Evolutionary conservation across 2,888 invertebrate species (phyloP), one percentile per base, ranked within the genome.

Genomic region (Glyphotaelius pellucidus): DNA sequence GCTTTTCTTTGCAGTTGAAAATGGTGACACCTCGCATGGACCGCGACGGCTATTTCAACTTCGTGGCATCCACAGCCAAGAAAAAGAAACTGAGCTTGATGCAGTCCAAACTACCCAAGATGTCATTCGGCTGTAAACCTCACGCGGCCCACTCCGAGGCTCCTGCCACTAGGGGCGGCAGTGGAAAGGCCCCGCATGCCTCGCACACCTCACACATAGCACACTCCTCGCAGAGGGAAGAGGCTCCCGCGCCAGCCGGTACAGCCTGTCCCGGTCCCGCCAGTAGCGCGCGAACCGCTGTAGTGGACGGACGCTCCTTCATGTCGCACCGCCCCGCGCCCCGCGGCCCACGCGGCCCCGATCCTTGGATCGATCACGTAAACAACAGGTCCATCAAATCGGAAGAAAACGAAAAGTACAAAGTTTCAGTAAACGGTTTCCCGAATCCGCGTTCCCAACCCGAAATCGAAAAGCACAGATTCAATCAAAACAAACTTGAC

Each of bases 1-100:
- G 0, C 35, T 88, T 88, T 88, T 52, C 14, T 89, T 92, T 92
- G n/a, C 95, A 96, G 96, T 95, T 96, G 90, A 96, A 96, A 94
- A 95, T 95, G 92, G 95, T 95, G 7, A 95, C 95, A 0, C 96
- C 96, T 35, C 96, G 95, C 94, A 95, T 96, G 96, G 96, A 96
- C 94, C 95, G 95, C 92, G 96, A 95, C 94, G 96, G 96, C 84
- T 96, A 96, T 94, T 96, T 96, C 94, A 96, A 95, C 95, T 96
- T 96, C 95, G 95, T 95, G 80, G 94, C 95, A 14, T 95, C 96
- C 2, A 96, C 96, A 7, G 96, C 96, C n/a, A 96, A 96, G 94
- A 96, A 96, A 94, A 96, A 96, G 94, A 96, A 96, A 94, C 96
- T 96, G 93, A 96, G 95, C 94, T 94, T 96, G 93, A 96, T 96